Conservation (phyloP, 1,140 invertebrate genomes). For the Phymorhynchus buccinoides region DNA sequence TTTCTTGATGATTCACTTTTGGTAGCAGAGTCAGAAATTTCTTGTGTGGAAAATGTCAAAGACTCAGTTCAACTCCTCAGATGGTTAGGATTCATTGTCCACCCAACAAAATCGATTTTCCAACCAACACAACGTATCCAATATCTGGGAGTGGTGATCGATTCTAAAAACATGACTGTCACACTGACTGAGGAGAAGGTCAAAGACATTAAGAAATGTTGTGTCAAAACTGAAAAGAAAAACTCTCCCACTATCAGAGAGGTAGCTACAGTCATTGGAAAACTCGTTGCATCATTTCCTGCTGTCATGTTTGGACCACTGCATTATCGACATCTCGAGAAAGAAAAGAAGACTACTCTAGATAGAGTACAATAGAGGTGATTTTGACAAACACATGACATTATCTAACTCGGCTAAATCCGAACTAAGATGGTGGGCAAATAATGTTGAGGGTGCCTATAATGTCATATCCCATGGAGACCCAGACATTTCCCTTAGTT, state of each 20-base stretch:
- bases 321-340: not conserved
- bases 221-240: not conserved
- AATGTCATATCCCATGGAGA: not conserved
- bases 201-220: not conserved
- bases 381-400: not conserved
- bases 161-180: constrained; percentile 19
- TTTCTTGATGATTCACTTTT: constrained; percentile 38
- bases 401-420: not conserved
- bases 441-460: not conserved
- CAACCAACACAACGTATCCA: not conserved
- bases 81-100: constrained; percentile 18
- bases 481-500: not conserved
- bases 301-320: constrained; percentile 22
- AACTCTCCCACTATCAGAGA: not conserved
- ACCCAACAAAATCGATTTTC: constrained; percentile 26
- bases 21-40: not conserved
- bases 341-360: not conserved
- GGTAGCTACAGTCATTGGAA: constrained; percentile 1
- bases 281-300: not conserved
- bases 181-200: not conserved
- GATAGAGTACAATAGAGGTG: not conserved
- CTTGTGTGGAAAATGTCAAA: constrained; percentile 5
- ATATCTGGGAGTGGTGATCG: constrained; percentile 10
- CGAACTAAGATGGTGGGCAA: constrained; percentile 9
- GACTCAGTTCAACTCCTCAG: not conserved